These are phyloP conservation scores for Aphelenchoides bicaudatus DNA, from an alignment of 2,888 invertebrate genomes.

Conservation along the genomic window DNA sequence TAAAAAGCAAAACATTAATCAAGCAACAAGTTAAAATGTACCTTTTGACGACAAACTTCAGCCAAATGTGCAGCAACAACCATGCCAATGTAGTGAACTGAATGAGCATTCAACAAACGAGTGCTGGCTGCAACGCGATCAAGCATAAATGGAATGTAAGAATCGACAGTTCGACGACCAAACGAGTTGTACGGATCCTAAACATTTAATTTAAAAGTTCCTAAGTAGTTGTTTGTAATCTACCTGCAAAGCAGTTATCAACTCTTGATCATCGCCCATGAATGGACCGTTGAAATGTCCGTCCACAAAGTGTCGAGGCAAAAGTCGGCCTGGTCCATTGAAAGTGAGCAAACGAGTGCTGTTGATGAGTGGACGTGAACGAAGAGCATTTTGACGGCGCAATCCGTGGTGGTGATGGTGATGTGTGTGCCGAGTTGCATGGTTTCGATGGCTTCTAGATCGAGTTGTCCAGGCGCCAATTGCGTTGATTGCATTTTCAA, in stretches of 20 bases:
- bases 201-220: background rate
- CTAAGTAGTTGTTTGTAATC: background rate
- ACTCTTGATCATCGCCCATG: conserved; percentile 1
- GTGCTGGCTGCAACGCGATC: conserved; percentile 38
- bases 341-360: too few relatives aligned
- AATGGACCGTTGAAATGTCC: background rate
- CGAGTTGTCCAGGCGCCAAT: background rate
- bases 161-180: conserved; percentile 23
- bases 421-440: too few relatives aligned
- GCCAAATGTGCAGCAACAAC: conserved; percentile 23
- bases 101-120: conserved; percentile 36
- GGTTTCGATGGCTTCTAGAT: too few relatives aligned
- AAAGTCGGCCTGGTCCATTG: too few relatives aligned
- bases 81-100: conserved; percentile 34
- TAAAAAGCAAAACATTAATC: background rate
- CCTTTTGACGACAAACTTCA: background rate
- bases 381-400: conserved; percentile 23
- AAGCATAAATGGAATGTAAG: conserved; percentile 29
- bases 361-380: background rate
- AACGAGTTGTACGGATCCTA: conserved; percentile 11
- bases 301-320: too few relatives aligned
- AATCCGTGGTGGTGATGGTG: conserved; percentile 17
- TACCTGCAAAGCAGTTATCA: background rate
- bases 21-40: background rate
- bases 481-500: conserved; percentile 15